These are phyloP conservation scores for Myripristis murdjan DNA, from an alignment of 2,797 vertebrate genomes.

Conservation along the genomic window DNA sequence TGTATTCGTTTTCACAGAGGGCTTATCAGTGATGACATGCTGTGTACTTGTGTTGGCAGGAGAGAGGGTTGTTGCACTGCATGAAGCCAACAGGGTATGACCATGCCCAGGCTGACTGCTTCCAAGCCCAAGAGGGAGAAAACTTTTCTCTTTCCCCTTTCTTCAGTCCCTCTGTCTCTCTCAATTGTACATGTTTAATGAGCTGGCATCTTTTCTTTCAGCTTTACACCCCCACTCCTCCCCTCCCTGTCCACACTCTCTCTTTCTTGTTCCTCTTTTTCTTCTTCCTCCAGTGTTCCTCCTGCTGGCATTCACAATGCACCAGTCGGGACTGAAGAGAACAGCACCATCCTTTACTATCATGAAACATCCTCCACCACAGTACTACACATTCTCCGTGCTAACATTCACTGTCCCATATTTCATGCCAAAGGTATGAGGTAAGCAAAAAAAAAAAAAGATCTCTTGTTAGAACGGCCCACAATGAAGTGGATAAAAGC, in stretches of 20 bases:
- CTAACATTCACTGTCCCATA: constrained; percentile 63
- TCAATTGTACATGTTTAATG: constrained; percentile 75
- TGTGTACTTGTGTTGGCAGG: constrained; percentile 65
- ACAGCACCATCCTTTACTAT: constrained; percentile 52
- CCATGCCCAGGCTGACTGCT: constrained; percentile 39
- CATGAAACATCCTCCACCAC: constrained; percentile 47
- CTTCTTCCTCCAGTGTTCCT: constrained; percentile 56
- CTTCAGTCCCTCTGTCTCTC: constrained; percentile 46
- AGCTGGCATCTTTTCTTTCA: constrained; percentile 72
- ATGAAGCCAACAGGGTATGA: constrained; percentile 51
- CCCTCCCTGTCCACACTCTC: constrained; percentile 51
- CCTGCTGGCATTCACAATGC: constrained; percentile 59
- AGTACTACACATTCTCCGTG: constrained; percentile 60
- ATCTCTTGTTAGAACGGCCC: constrained; percentile 40
- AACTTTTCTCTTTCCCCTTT: constrained; percentile 42
- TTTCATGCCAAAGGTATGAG: constrained; percentile 59
- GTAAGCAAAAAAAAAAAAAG: constrained; percentile 50
- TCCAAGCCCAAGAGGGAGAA: constrained; percentile 42
- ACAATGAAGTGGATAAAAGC: constrained; percentile 71
- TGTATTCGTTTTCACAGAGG: constrained; percentile 55
- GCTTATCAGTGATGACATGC: constrained; percentile 72
- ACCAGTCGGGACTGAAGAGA: constrained; percentile 63
- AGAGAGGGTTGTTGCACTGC: constrained; percentile 59
- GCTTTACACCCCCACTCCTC: constrained; percentile 45
- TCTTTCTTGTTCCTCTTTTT: constrained; percentile 53